A percentile compares a stretch with the other conserved stretches of the same genome.
Conservation (phyloP, 1,140 invertebrate genomes). For the Luehdorfia chinensis region DNA sequence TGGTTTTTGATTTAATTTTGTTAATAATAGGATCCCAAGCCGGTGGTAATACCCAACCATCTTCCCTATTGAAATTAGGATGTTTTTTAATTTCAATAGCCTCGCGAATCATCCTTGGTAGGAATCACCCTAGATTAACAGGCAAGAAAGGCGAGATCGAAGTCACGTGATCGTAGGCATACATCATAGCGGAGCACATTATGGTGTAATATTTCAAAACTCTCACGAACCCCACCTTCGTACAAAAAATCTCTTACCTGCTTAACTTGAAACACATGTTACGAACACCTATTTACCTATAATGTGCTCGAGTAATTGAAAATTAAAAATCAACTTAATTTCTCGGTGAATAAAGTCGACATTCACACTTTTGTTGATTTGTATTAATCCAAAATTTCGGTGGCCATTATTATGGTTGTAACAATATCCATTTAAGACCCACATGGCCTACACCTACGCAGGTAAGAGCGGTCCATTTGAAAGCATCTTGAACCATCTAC, state of each 20-base stretch:
- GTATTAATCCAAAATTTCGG: neutral
- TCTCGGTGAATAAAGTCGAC: slow-evolving; percentile 3
- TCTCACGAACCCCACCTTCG: neutral
- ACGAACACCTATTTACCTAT: slow-evolving; percentile 11
- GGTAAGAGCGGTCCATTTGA: slow-evolving; percentile 36
- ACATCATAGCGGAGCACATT: too few relatives aligned
- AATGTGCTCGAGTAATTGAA: neutral
- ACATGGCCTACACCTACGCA: slow-evolving; percentile 43
- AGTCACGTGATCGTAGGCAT: too few relatives aligned
- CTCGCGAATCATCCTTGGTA: too few relatives aligned
- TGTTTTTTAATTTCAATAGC: too few relatives aligned
- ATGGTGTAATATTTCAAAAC: too few relatives aligned
- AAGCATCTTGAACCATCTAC: slow-evolving; percentile 18
- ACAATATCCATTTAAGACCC: slow-evolving; percentile 29
- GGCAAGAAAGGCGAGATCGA: too few relatives aligned
- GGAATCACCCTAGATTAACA: too few relatives aligned
- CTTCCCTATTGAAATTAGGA: too few relatives aligned
- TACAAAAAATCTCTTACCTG: slow-evolving; percentile 12
- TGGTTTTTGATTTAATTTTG: too few relatives aligned
- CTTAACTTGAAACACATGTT: slow-evolving; percentile 6
- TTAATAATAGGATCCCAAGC: too few relatives aligned
- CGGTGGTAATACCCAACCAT: too few relatives aligned
- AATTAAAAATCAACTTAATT: slow-evolving; percentile 10
- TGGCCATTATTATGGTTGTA: slow-evolving; percentile 29
- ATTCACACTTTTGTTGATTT: neutral